Evolutionary conservation across 2,888 invertebrate genomes (phyloP), one percentile per base, ranked within the genome.

Genomic region (Nasonovia ribisnigri): DNA sequence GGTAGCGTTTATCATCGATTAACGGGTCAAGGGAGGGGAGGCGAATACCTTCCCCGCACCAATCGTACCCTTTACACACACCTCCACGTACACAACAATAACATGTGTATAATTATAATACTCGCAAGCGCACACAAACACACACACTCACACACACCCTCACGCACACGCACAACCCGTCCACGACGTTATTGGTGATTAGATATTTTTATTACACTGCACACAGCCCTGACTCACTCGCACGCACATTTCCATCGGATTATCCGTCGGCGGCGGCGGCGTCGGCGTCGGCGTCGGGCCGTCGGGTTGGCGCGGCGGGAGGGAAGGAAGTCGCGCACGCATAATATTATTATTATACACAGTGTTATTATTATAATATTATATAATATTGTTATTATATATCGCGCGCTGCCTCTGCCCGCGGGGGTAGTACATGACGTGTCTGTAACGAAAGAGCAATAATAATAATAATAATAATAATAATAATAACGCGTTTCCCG

Each of bases 361-460:
- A 3, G 60, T 3, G 57, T 57, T 36, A 67, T 67, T 67, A 67
- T 67, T 67, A 67, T 36, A 67, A 67, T 67, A 67, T 67, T n/a
- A n/a, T 67, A 54, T 54, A 54, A 54, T 54, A 54, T 54, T 54
- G 54, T 54, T 54, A 54, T 54, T 54, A 54, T 54, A 67, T 67
- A 67, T 67, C 67, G 67, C 67, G 67, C n/a, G n/a, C 16, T 20
- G 77, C 8, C 77, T 26, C 43, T n/a, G 20, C n/a, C 60, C 67
- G 46, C 46, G 67, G 60, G 57, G 67, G 67, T 67, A 29, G 60
- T 29, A 24, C 67, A 67, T 90, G 84, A 91, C 90, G 90, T 91
- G 67, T 67, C 67, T 90, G 67, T 42, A 84, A 91, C 84, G 90
- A 91, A 91, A 84, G 77, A 84, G 84, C 90, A 42, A 84, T 87